Evolutionary conservation across 2,888 invertebrate genomes (phyloP).

Genomic region (Netelia virgata): DNA sequence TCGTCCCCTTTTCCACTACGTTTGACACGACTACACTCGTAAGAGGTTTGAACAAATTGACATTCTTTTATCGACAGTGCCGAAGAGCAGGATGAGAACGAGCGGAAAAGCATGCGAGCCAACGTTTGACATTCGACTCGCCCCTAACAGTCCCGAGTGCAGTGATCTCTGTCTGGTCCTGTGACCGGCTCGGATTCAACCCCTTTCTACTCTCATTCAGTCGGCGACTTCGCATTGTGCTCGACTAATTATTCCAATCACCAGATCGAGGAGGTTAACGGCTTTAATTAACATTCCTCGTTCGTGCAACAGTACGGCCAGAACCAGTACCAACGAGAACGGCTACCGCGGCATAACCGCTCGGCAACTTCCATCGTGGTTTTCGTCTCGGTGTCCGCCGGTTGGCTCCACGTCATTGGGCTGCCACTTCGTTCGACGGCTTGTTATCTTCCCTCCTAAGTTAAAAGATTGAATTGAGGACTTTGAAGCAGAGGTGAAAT

Average conservation of each 20-base stretch:
- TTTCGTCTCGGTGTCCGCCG: constrained; percentile 31
- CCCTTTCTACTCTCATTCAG: constrained; percentile 68
- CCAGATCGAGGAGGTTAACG: constrained; percentile 83
- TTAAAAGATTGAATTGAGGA: neutral
- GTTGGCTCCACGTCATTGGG: constrained; percentile 34
- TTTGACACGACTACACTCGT: constrained; percentile 37
- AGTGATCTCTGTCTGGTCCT: constrained; percentile 79
- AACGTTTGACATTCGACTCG: constrained; percentile 77
- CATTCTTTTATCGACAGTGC: constrained; percentile 79
- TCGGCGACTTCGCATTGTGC: constrained; percentile 81
- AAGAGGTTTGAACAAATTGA: constrained; percentile 79
- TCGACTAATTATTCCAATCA: constrained; percentile 84
- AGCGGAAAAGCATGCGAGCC: constrained; percentile 65
- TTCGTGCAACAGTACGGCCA: constrained; percentile 77
- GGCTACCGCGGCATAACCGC: constrained; percentile 45
- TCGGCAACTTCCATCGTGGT: constrained; percentile 46
- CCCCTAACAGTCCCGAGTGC: constrained; percentile 78
- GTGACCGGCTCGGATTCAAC: constrained; percentile 71
- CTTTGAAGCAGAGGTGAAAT: neutral
- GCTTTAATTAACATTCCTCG: constrained; percentile 85
- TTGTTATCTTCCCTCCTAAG: neutral
- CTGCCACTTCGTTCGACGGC: neutral
- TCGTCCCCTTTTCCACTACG: constrained; percentile 11
- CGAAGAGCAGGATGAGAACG: constrained; percentile 63
- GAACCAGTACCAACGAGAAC: constrained; percentile 34